Evolutionary conservation across 2,888 invertebrate species (phyloP), one percentile per base, ranked within the genome.

Genomic region (Polyommatus icarus): DNA sequence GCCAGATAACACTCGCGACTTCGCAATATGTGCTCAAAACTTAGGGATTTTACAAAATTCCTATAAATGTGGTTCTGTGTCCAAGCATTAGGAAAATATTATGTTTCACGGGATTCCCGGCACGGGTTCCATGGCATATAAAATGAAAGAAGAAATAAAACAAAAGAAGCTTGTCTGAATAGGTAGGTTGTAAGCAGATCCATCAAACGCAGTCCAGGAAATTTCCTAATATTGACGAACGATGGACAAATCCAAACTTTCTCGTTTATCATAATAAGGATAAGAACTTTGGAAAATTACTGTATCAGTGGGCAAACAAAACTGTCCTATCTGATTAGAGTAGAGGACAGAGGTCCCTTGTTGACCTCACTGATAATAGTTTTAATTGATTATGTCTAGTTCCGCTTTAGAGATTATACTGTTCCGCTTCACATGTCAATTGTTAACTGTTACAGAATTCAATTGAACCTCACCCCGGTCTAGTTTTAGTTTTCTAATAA

Each of bases 341-440:
- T 67, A 67, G 67, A 67, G 67, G 29, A 32, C 67, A 67, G 67
- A 6, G 29, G 61, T 24, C 61, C 59, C 12, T 3, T 15, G 15
- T 29, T 18, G 29, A 67, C 67, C 67, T 67, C 24, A 67, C 12
- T 29, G 67, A 67, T 67, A 67, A 67, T 29, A 67, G 1, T 32
- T 32, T 67, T 67, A 67, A 67, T 67, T 67, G 67, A 67, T 32
- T 29, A 29, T 32, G 67, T 67, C 29, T 67, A 67, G 29, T 67
- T 67, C 67, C 67, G 67, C 29, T 67, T 67, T 32, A 29, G 29
- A 29, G 29, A 67, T 32, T 29, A 32, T 24, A 12, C 1, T 24
- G 61, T 61, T 61, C 61, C 61, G 61, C 59, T 59, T 59, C 20
- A 59, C 59, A n/a, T 59, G 20, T 59, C n/a, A 59, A 59, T 59